Base-by-base conservation (phyloP, 2,888 invertebrate species). In the Poecilobothrus nobilitatus region DNA sequence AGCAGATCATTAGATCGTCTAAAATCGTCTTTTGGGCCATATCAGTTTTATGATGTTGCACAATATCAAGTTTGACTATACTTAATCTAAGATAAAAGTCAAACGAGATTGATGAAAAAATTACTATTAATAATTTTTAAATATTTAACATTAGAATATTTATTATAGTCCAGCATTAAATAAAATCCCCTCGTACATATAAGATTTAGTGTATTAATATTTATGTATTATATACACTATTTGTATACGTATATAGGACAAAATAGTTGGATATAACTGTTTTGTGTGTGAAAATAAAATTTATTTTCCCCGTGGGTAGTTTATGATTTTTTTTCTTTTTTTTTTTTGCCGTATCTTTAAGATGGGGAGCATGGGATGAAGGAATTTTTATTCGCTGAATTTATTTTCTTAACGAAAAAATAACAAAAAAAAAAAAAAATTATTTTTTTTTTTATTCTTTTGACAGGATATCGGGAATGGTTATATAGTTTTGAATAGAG, bases 281-380 rank as follows among this genome's bases (percentile, higher is more conserved):
- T 53, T 15, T 53, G 53, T 53, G n/a, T 53, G 53, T 53, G 53
- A 53, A 53, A 12, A 53, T 53, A 53, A 53, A 53, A 53, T 53
- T 53, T 53, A 53, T 53, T 18, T 12, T 53, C 53, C 53, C 53
- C 53, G 53, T 53, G 53, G 53, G 53, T 53, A 53, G 53, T 53
- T 53, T 53, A 53, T 18, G 2, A 15, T 12, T 18, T 53, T 53
- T 53, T 53, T 53, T 53, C 18, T 53, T 18, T 53, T 53, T 6
- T 3, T 53, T 53, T 1, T 53, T n/a, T 53, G 3, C 2, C 5
- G 5, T 5, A 27, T 27, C 27, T 27, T 27, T 27, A 27, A 27
- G 27, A 5, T 4, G 3, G 5, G 5, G 27, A 4, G 27, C 27
- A 4, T 27, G 27, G 27, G 27, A 27, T 5, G 27, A 2, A 27